Evolutionary conservation across 1,140 invertebrate species (phyloP), one percentile per base, ranked within the genome.

Genomic region (Oncopodura yosiiana): DNA sequence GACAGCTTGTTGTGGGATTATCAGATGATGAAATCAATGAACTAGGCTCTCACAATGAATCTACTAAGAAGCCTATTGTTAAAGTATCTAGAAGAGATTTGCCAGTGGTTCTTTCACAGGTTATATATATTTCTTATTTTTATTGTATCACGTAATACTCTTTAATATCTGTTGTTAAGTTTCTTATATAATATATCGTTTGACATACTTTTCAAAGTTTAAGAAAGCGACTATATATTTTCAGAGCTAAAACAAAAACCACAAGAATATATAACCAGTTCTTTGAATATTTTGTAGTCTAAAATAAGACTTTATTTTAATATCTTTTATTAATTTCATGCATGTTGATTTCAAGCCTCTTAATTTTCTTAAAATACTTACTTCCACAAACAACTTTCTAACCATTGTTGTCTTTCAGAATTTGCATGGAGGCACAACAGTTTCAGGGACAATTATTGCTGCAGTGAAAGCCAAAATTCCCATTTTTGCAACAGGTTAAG

Each of bases 401-500:
- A n/a, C n/a, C n/a, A n/a, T n/a, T 46, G 21, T 23, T 53, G 39
- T 24, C 48, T 59, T 69, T 19, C 61, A 80, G 68, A 72, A 76
- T 52, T 66, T 81, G 27, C 81, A 83, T 74, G 95, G 94, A 8
- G 94, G 94, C 2, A 99, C 94, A 0, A 99, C 95, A 0, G 94
- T 99, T 1, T 86, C 93, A 5, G 91, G 84, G 4, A 99, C 95
- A 3, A 85, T 98, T 73, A 73, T 92, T 11, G 75, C 86, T 12
- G 86, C 93, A 2, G 74, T 89, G 37, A 70, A 76, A 59, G 81
- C 82, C 27, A 84, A 83, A 8, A 94, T 99, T 66, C 75, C 79
- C n/a, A 75, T 99, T 38, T 96, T 99, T 77, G 94, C 89, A 6
- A 99, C 95, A 43, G 87, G 87, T 49, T 82, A 79, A 16, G n/a